Evolutionary conservation across 2,888 invertebrate genomes (phyloP).

Genomic region (Quadriops clusia): DNA sequence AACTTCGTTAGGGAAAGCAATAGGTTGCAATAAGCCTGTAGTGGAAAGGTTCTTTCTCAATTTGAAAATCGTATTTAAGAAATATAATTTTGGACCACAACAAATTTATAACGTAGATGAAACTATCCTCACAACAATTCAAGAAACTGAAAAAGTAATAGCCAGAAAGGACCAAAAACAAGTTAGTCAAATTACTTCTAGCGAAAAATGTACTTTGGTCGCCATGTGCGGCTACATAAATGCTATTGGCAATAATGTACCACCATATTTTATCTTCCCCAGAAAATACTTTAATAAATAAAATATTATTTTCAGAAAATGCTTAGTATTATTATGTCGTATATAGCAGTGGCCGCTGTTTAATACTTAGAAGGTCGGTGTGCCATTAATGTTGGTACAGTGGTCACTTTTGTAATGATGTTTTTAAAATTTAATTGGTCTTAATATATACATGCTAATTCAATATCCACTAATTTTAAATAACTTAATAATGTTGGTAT

Average conservation of each 20-base stretch:
- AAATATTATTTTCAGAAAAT: too few relatives aligned
- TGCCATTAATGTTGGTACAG: too few relatives aligned
- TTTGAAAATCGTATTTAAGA: conserved; percentile 1
- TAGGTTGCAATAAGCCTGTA: conserved; percentile 4
- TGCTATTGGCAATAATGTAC: conserved; percentile 7
- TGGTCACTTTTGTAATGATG: too few relatives aligned
- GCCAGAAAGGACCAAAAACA: conserved; percentile 6
- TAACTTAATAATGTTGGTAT: too few relatives aligned
- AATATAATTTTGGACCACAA: not conserved
- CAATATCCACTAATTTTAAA: too few relatives aligned
- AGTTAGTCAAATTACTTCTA: conserved; percentile 6
- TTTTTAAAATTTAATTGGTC: too few relatives aligned
- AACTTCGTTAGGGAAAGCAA: conserved; percentile 2
- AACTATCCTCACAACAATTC: not conserved
- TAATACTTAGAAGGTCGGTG: too few relatives aligned
- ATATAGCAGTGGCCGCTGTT: too few relatives aligned
- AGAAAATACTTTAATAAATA: too few relatives aligned
- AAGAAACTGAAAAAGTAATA: conserved; percentile 3
- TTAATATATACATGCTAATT: too few relatives aligned
- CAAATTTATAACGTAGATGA: conserved; percentile 5
- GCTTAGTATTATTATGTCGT: too few relatives aligned
- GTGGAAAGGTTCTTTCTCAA: conserved; percentile 5
- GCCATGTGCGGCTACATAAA: conserved; percentile 5
- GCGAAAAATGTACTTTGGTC: not conserved
- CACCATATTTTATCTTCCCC: conserved; percentile 5